Base-by-base conservation (phyloP, 2,113 vertebrate genomes). In the Octodon degus region DNA sequence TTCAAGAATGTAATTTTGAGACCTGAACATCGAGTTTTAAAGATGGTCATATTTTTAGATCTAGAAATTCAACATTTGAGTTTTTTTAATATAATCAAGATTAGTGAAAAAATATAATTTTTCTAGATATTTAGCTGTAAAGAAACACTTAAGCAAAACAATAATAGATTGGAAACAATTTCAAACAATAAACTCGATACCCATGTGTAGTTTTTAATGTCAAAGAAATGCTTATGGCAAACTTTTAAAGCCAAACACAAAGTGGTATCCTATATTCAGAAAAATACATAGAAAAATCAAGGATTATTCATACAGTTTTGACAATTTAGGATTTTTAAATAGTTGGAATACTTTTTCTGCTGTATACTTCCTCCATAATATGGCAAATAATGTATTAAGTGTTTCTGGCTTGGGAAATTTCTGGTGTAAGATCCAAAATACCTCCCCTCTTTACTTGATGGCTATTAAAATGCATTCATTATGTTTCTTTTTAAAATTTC, bases 251-350 rank as follows among this genome's bases (percentile, higher is more conserved):
- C 16, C 90, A 58, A 81, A 27, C 8, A 40, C 14, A 86, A 87
- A 81, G 22, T 63, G 12, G 11, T 72, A 53, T 58, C 30, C 55
- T 68, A 24, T 37, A n/a, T 58, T 17, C 63, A 95, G 90, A 68
- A n/a, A 40, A 94, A 76, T 74, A 30, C 67, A 4, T 93, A 79
- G 37, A 95, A 87, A 86, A 87, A 77, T n/a, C 22, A 86, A 80
- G 25, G 24, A 62, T 47, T 84, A 43, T 10, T 43, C 34, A 20
- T 34, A 94, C 14, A 16, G 53, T 81, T 65, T 86, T 79, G 65
- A 83, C 2, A 68, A 84, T 90, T 74, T 83, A 50, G 74, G 30
- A 37, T 62, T 87, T 96, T 90, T 9, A 87, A 50, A 72, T 74
- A 91, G 11, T 68, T 86, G 55, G 9, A 90, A 0, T 58, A 55